Conservation (phyloP, 2,888 invertebrate species). For the Helobdella robusta region DNA sequence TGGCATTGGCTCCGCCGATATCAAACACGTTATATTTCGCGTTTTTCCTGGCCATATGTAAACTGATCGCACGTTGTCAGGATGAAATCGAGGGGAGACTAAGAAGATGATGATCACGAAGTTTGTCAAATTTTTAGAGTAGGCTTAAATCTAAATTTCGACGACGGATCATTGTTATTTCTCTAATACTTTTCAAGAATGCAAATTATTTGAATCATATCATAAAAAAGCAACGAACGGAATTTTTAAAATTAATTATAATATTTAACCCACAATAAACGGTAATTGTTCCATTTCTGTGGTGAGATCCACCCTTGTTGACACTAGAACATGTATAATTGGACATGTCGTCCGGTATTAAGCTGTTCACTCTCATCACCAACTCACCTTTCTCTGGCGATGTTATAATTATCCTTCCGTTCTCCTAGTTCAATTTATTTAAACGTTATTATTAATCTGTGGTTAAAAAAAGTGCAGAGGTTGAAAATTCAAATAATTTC, state of each 20-base stretch:
- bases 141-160: background rate
- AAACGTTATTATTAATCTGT: no score
- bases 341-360: slow-evolving; percentile 32
- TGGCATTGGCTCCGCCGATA: slow-evolving; percentile 33
- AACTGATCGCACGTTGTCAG: slow-evolving; percentile 24
- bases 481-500: no score
- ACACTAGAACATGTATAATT: slow-evolving; percentile 39
- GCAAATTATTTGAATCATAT: background rate
- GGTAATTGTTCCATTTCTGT: slow-evolving; percentile 35
- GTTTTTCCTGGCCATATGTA: slow-evolving; percentile 35
- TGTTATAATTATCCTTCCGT: slow-evolving; percentile 28
- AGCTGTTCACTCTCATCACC: slow-evolving; percentile 17
- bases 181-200: background rate
- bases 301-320: slow-evolving; percentile 37
- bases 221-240: no score
- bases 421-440: no score
- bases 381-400: background rate
- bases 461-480: no score
- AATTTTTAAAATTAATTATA: background rate
- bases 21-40: slow-evolving; percentile 34
- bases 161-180: background rate
- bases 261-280: slow-evolving; percentile 38
- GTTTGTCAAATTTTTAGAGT: background rate
- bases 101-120: background rate
- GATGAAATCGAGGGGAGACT: slow-evolving; percentile 28